Evolutionary conservation across 1,140 invertebrate species (phyloP).

Genomic region (Caerostris extrusa): DNA sequence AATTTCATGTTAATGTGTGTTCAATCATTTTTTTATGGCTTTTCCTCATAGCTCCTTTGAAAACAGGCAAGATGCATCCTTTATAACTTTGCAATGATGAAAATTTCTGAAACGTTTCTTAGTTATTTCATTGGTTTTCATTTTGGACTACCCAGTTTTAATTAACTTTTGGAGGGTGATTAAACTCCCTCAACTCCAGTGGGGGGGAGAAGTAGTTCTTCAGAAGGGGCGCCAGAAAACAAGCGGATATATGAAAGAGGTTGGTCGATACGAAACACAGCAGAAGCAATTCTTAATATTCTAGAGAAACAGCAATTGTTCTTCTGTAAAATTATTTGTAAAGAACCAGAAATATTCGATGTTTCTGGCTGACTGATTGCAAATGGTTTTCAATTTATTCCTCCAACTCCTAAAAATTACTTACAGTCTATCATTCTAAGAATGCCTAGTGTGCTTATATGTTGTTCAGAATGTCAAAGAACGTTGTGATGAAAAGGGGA

Average conservation of each 20-base stretch:
- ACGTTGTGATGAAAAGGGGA: neutral
- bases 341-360: neutral
- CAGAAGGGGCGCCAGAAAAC: too few relatives aligned
- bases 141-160: too few relatives aligned
- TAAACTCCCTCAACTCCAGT: too few relatives aligned
- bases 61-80: too few relatives aligned
- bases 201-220: too few relatives aligned
- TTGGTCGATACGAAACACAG: neutral
- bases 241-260: neutral
- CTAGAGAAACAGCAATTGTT: neutral
- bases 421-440: neutral
- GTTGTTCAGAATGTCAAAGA: slow-evolving; percentile 7
- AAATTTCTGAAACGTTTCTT: too few relatives aligned
- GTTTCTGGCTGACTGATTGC: slow-evolving; percentile 30
- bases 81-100: too few relatives aligned
- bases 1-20: too few relatives aligned
- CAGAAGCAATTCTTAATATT: slow-evolving; percentile 10
- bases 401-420: slow-evolving; percentile 10
- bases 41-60: too few relatives aligned
- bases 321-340: slow-evolving; percentile 12
- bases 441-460: neutral
- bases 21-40: too few relatives aligned
- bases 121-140: too few relatives aligned
- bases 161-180: too few relatives aligned
- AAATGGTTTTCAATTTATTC: slow-evolving; percentile 59